A percentile compares a stretch with the other conserved stretches of the same genome.
Conservation (phyloP, 2,888 invertebrate genomes). For the Sthenelais limicola region DNA sequence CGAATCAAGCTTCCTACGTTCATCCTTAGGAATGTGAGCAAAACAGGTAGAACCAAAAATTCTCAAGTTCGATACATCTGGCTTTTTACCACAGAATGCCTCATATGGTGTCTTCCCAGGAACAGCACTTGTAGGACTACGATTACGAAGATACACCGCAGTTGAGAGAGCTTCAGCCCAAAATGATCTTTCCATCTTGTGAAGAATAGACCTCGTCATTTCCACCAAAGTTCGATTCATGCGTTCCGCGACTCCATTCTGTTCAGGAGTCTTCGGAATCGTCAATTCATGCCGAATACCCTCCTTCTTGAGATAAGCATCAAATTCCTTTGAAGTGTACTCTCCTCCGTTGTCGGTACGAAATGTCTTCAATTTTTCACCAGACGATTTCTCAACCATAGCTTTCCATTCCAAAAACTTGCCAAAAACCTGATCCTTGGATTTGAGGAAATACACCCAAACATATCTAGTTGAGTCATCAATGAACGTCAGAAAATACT, state of each 20-base stretch:
- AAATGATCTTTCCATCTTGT: constrained; percentile 51
- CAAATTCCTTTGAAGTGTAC: constrained; percentile 43
- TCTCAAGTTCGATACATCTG: neutral
- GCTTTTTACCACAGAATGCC: neutral
- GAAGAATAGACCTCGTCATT: constrained; percentile 56
- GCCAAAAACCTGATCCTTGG: constrained; percentile 30
- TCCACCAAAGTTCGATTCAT: constrained; percentile 62
- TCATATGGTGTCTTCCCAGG: neutral
- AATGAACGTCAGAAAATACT: constrained; percentile 41
- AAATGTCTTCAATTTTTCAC: constrained; percentile 44
- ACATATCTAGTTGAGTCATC: constrained; percentile 37
- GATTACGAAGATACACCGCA: constrained; percentile 43
- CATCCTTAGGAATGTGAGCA: neutral
- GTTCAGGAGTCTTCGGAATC: constrained; percentile 61
- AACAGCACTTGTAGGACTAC: neutral
- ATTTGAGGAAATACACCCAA: constrained; percentile 36
- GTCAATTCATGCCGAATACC: constrained; percentile 62
- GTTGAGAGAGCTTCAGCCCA: constrained; percentile 66
- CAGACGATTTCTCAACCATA: constrained; percentile 23
- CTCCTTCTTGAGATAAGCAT: constrained; percentile 1
- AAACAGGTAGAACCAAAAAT: neutral
- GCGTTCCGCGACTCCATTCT: constrained; percentile 65
- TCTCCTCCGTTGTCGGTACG: constrained; percentile 46
- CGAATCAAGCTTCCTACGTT: no score
- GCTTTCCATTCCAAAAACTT: constrained; percentile 40